Evolutionary conservation across 2,888 invertebrate species (phyloP).

Genomic region (Spicauda simplicius): DNA sequence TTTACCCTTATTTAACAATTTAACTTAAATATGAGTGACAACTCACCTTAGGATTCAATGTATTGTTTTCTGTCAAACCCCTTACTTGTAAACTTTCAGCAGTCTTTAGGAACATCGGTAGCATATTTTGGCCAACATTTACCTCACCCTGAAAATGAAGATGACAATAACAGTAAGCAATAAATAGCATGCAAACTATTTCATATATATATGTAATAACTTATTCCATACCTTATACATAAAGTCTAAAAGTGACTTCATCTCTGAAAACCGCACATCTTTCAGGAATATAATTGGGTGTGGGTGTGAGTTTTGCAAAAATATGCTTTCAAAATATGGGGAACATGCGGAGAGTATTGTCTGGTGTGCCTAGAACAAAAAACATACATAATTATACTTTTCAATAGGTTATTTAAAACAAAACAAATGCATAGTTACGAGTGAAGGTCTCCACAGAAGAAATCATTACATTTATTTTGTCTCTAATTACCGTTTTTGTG

Average conservation of each 20-base stretch:
- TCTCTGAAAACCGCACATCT: conserved; percentile 95
- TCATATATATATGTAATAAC: background rate
- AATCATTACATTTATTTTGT: conserved; percentile 56
- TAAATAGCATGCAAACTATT: conserved; percentile 1
- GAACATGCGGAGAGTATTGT: conserved; percentile 97
- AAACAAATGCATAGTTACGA: conserved; percentile 57
- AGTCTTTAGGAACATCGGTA: conserved; percentile 96
- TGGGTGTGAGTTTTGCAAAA: conserved; percentile 94
- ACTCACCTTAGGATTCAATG: conserved; percentile 82
- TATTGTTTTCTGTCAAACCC: conserved; percentile 95
- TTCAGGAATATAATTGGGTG: conserved; percentile 97
- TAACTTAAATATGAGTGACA: background rate
- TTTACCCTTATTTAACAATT: too few relatives aligned
- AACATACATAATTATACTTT: conserved; percentile 64
- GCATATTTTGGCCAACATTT: conserved; percentile 95
- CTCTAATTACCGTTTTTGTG: conserved; percentile 59
- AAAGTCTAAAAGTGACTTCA: conserved; percentile 95
- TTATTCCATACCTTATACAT: conserved; percentile 92
- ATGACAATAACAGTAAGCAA: conserved; percentile 27
- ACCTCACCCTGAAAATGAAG: conserved; percentile 87
- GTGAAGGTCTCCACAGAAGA: conserved; percentile 68
- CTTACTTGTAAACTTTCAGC: conserved; percentile 95
- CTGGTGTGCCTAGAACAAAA: conserved; percentile 92
- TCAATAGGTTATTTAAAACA: conserved; percentile 54
- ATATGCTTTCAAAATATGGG: conserved; percentile 96